Conservation (phyloP, 2,797 vertebrate species). For the Petrocephalus sullivani region DNA sequence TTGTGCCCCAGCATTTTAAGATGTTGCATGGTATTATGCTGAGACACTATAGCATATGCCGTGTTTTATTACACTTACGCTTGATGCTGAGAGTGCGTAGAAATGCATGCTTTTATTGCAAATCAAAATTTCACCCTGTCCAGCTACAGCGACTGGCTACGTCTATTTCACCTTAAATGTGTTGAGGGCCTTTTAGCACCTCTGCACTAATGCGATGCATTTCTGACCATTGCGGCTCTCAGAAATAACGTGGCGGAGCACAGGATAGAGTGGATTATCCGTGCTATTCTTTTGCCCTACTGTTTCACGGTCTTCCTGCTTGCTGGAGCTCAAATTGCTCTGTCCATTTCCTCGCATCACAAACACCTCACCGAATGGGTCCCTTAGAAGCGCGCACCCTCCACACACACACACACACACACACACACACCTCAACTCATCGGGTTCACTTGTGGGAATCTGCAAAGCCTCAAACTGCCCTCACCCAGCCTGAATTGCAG, state of each 20-base stretch:
- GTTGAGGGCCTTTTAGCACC: background rate
- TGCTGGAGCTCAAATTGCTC: background rate
- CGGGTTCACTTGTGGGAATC: background rate
- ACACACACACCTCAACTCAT: background rate
- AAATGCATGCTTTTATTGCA: background rate
- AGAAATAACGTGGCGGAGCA: background rate
- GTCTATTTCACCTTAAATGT: background rate
- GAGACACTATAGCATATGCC: background rate
- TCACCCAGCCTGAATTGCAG: background rate
- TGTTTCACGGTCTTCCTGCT: background rate
- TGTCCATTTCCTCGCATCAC: background rate
- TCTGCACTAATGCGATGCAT: background rate
- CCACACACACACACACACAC: background rate
- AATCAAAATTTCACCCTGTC: background rate
- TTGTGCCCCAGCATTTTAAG: background rate
- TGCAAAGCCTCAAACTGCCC: background rate
- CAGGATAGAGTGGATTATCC: background rate
- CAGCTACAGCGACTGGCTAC: background rate
- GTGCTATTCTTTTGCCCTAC: background rate
- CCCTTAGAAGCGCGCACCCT: background rate
- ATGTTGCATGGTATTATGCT: background rate
- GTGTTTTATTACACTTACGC: background rate
- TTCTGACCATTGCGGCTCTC: background rate
- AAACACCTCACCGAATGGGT: background rate
- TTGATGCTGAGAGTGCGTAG: background rate